Percentiles rank a stretch among this genome's conserved stretches.
phyloP scores from a whole-genome alignment of 1,140 invertebrate species.

The Aphis craccivora region DNA sequence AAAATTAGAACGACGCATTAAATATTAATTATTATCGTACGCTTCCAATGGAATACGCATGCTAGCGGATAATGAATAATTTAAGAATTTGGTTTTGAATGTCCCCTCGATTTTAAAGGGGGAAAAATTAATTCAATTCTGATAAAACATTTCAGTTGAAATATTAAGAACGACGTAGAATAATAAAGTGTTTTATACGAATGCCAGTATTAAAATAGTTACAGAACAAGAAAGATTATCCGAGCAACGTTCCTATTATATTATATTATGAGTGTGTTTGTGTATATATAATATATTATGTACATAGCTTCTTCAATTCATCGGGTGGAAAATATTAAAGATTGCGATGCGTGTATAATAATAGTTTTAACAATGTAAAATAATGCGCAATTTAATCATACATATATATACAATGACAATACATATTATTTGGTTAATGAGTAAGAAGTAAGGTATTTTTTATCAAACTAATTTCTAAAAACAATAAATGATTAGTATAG shows the following conservation, averaged over 20 bases:
- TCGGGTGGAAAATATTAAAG: background rate
- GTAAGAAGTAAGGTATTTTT: background rate
- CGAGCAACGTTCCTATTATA: background rate
- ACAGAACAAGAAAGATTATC: background rate
- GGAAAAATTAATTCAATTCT: background rate
- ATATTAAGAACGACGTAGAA: background rate
- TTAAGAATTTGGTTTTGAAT: background rate
- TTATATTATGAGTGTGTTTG: background rate
- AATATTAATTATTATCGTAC: background rate
- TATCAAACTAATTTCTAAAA: background rate
- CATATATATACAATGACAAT: background rate
- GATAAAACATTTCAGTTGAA: background rate
- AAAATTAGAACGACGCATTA: background rate
- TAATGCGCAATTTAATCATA: background rate
- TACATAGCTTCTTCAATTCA: background rate
- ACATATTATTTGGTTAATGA: background rate
- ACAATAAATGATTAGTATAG: background rate
- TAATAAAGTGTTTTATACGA: background rate
- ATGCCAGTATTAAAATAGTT: background rate
- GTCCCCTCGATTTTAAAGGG: background rate
- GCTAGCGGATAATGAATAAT: background rate
- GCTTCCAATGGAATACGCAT: background rate
- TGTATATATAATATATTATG: background rate
- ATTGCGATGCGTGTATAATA: background rate
- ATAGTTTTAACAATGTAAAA: background rate